Evolutionary conservation across 2,888 invertebrate genomes (phyloP).

Genomic region (Tolmerus cingulatus): DNA sequence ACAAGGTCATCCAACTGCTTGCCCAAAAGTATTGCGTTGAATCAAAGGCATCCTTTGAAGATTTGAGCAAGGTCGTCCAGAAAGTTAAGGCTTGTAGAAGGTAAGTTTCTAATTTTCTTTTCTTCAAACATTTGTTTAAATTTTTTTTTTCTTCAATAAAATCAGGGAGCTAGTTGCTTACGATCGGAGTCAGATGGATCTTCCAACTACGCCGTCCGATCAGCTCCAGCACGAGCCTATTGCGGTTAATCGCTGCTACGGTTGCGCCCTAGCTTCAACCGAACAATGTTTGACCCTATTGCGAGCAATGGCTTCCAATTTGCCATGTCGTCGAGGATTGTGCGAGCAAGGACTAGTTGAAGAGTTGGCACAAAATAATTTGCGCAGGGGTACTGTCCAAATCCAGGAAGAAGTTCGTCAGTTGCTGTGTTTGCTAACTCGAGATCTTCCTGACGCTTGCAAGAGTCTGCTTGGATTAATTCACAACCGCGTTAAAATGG

Average conservation of each 20-base stretch:
- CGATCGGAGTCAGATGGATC: constrained; percentile 82
- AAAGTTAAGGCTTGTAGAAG: constrained; percentile 89
- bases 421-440: constrained; percentile 85
- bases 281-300: constrained; percentile 93
- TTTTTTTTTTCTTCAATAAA: too few relatives aligned
- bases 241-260: constrained; percentile 77
- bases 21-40: constrained; percentile 96
- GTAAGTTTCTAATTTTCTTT: constrained; percentile 56
- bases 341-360: constrained; percentile 87
- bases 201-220: constrained; percentile 53
- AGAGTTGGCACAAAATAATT: constrained; percentile 88
- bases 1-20: constrained; percentile 90
- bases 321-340: constrained; percentile 76
- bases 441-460: constrained; percentile 87
- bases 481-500: constrained; percentile 83
- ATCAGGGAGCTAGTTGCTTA: constrained; percentile 86
- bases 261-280: constrained; percentile 88
- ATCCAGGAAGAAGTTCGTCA: constrained; percentile 90
- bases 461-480: constrained; percentile 68
- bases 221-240: constrained; percentile 53
- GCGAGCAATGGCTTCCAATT: constrained; percentile 85
- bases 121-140: background rate
- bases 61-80: constrained; percentile 88
- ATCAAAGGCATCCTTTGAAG: constrained; percentile 93
- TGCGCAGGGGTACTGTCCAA: constrained; percentile 84